Evolutionary conservation across 2,888 invertebrate species (phyloP).

Genomic region (Myopa testacea): DNA sequence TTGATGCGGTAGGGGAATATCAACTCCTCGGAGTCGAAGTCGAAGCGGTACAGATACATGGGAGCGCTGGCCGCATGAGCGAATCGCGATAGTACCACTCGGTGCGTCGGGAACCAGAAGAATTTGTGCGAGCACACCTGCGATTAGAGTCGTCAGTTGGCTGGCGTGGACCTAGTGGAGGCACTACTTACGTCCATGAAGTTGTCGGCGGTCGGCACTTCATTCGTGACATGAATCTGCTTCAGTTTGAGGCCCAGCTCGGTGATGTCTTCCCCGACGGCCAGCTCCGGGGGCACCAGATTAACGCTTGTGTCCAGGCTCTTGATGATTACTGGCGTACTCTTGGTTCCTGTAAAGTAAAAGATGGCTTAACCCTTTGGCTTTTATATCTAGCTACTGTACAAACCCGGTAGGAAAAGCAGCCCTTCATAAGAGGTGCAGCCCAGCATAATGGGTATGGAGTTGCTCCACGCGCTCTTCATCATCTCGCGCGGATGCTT

Average conservation of each 20-base stretch:
- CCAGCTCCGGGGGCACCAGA: slow-evolving; percentile 60
- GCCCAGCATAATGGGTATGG: slow-evolving; percentile 65
- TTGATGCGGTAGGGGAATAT: slow-evolving; percentile 59
- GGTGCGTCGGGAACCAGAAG: slow-evolving; percentile 58
- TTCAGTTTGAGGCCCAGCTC: slow-evolving; percentile 57
- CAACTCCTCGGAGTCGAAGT: slow-evolving; percentile 64
- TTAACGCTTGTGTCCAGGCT: slow-evolving; percentile 53
- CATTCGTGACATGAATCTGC: slow-evolving; percentile 55
- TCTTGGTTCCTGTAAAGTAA: slow-evolving; percentile 50
- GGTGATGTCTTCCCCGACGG: slow-evolving; percentile 49
- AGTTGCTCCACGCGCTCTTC: slow-evolving; percentile 64
- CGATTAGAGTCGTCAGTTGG: neutral
- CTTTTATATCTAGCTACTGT: neutral
- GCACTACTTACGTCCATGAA: slow-evolving; percentile 58
- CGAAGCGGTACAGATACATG: slow-evolving; percentile 64
- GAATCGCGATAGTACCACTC: slow-evolving; percentile 59
- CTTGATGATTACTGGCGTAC: slow-evolving; percentile 49
- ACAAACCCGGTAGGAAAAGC: slow-evolving; percentile 56
- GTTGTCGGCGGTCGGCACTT: slow-evolving; percentile 57
- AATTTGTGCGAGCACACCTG: slow-evolving; percentile 58
- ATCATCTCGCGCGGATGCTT: slow-evolving; percentile 63
- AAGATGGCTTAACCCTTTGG: neutral
- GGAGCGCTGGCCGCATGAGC: slow-evolving; percentile 59
- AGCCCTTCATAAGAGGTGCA: slow-evolving; percentile 65
- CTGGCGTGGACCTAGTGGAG: too few species aligned